Base-by-base conservation (phyloP, 2,113 vertebrate genomes). In the Arenaria interpres region DNA sequence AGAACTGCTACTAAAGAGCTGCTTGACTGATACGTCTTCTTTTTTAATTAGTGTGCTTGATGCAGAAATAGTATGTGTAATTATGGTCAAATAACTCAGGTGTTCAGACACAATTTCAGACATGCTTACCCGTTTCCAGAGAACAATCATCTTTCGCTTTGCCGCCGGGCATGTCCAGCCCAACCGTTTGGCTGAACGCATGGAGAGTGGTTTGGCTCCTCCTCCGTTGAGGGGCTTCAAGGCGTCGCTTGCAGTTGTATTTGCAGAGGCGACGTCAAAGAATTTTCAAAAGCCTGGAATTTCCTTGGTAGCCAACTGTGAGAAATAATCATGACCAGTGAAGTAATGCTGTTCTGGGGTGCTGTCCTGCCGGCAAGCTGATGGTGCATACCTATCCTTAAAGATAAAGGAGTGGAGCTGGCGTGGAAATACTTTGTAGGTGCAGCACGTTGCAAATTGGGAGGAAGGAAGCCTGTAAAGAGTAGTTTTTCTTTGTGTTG, bases 381-480 rank as follows among this genome's bases (percentile, higher is more conserved):
- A 30, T 35, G 28, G 39, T 63, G 21, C 41, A 6, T 46, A 10
- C 14, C 37, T 48, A 14, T 48, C 54, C 27, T 6, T 19, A 62
- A 43, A 75, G 39, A 68, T 17, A 35, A 0, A 0, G 45, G 37
- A 53, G 28, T 2, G 4, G 35, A 46, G 48, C 77, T 95, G 54
- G 10, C 0, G 0, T 71, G 63, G 48, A 81, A 51, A 14, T 54
- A 15, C 10, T 78, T 28, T 74, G 32, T 30, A 91, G 60, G 19
- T 45, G n/a, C 24, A 76, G 20, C 43, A 14, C 0, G 1, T 15
- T 59, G 24, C 66, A 64, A 39, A 19, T 23, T 28, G 20, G 57
- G 64, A 80, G 12, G 59, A 89, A 90, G 32, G 35, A 88, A 54
- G 5, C 30, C 41, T 56, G 8, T 68, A 35, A 85, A 60, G 68